Evolutionary conservation across 2,888 invertebrate species (phyloP), one percentile per base, ranked within the genome.

Genomic region (Oscheius sp.): DNA sequence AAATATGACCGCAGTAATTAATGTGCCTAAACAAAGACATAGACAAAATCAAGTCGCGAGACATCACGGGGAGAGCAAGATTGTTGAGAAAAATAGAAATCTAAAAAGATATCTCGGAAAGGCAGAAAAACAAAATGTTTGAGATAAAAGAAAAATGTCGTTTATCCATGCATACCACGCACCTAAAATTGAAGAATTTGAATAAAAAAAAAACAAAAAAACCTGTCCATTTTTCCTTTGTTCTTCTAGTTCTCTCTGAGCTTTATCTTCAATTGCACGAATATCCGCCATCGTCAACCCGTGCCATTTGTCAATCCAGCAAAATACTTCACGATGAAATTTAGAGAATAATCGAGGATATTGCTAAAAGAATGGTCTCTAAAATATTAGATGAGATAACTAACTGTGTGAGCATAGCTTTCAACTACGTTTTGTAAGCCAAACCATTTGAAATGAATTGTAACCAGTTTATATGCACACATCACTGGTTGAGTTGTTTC

Each of bases 291-390:
- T 96, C 78, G 95, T 95, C 88, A 97, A 90, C 75, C 95, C 96
- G 89, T 92, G 90, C 97, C 97, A 98, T 87, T 93, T 91, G 89
- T 98, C 98, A 89, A 94, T 94, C 91, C 95, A 95, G 90, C 97
- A 98, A 89, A 96, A 96, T 75, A 98, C 94, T 91, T 98, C 95
- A 86, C 95, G 93, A 90, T 98, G 97, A 90, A 98, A 98, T 88
- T 94, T 95, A 82, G 94, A 94, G 88, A 98, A 97, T 80, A 98
- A 90, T 86, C 96, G 91, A 1, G 86, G 86, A 66, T 86, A 86
- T 78, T 85, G 85, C 85, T 84, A 65, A 49, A 84, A 28, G 9
- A 28, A 57, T 41, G 22, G 24, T 3, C 5, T 6, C 33, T 4
- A 59, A 38, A 54, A 41, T 24, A n/a, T 24, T 17, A 28, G 24